These are phyloP conservation scores for Dipodomys stephensi DNA, from an alignment of 2,113 vertebrate species.

Conservation along the genomic window DNA sequence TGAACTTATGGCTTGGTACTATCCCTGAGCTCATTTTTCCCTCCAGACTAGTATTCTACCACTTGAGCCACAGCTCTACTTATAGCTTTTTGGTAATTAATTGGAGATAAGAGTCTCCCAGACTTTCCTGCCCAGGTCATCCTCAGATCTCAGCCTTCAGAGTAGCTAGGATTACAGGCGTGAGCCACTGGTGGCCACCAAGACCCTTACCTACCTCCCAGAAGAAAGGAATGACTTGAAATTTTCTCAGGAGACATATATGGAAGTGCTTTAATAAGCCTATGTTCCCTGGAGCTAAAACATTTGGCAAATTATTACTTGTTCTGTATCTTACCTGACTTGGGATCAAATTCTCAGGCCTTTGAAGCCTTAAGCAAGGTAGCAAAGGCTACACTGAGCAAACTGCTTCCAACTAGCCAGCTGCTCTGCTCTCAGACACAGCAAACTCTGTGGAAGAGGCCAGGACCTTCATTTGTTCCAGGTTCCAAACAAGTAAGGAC, in stretches of 20 bases:
- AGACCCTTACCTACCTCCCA: background rate
- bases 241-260: background rate
- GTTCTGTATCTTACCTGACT: background rate
- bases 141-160: too few species aligned
- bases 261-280: background rate
- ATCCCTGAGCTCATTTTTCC: too few species aligned
- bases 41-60: too few species aligned
- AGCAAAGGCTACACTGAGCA: rapidly evolving
- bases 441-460: background rate
- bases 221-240: background rate
- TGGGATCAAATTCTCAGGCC: background rate
- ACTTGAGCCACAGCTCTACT: too few species aligned
- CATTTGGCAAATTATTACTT: background rate
- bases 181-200: too few species aligned
- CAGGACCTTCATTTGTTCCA: background rate
- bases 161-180: too few species aligned
- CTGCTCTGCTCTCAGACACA: constrained; percentile 54
- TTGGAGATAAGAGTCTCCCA: too few species aligned
- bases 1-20: too few species aligned
- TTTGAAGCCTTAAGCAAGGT: background rate
- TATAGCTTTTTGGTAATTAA: too few species aligned
- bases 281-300: background rate
- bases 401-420: constrained; percentile 44
- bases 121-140: too few species aligned
- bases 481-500: background rate